Percentiles rank a stretch among this genome's conserved stretches.
phyloP scores from a whole-genome alignment of 2,113 vertebrate genomes.

The Vulpes ferrilata region DNA sequence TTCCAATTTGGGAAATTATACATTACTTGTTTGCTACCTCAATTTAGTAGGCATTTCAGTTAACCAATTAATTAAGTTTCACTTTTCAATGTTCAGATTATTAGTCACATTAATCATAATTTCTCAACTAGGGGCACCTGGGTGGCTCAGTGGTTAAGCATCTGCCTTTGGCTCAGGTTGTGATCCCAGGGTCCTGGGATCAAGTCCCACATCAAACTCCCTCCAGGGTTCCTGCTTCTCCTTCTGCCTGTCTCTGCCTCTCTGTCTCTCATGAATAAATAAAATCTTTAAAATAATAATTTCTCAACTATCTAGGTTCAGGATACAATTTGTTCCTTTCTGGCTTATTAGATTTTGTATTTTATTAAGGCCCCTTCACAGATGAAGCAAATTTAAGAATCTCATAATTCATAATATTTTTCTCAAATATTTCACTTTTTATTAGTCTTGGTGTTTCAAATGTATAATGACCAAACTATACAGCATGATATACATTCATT shows the following conservation, averaged over 20 bases:
- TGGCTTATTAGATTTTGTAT: neutral
- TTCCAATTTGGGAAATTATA: neutral
- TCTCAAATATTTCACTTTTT: neutral
- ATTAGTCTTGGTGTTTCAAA: neutral
- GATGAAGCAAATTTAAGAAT: neutral
- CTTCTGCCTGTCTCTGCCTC: too few species aligned
- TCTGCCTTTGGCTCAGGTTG: too few species aligned
- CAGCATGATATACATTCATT: neutral
- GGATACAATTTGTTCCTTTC: neutral
- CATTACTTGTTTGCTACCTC: neutral
- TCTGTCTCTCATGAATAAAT: too few species aligned
- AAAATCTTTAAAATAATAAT: neutral
- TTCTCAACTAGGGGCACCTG: neutral
- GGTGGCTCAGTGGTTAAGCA: too few species aligned
- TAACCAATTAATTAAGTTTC: neutral
- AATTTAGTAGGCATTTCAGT: neutral
- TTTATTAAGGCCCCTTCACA: neutral
- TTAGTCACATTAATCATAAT: neutral
- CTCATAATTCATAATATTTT: neutral
- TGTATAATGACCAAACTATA: neutral
- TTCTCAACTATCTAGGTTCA: slow-evolving; percentile 9
- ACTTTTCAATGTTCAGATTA: slow-evolving; percentile 11
- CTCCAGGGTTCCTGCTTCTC: too few species aligned
- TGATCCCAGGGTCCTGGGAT: too few species aligned
- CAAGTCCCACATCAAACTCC: too few species aligned